Conservation (phyloP, 2,888 invertebrate species). For the Thera obeliscata region DNA sequence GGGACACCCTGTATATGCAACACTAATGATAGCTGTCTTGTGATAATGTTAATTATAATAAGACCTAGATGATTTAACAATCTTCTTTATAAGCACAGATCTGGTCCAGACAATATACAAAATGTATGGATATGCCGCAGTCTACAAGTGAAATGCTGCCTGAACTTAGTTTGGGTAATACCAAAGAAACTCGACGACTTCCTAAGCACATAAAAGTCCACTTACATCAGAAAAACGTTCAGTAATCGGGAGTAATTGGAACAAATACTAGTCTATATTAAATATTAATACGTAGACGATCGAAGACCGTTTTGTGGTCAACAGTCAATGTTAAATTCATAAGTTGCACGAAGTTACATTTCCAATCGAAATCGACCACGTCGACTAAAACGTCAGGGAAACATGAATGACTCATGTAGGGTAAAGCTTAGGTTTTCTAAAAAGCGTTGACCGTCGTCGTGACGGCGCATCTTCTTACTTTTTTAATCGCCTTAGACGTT, state of each 20-base stretch:
- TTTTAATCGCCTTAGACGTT: no score
- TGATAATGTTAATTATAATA: no score
- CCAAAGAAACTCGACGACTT: neutral
- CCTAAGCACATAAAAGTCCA: neutral
- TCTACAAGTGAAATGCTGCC: no score
- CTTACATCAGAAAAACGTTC: neutral
- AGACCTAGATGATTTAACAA: no score
- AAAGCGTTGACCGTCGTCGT: neutral
- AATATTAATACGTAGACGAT: conserved; percentile 18
- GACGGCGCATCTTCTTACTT: no score
- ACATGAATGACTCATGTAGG: conserved; percentile 19
- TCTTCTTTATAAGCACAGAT: no score
- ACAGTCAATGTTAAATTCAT: conserved; percentile 42
- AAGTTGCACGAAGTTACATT: conserved; percentile 38
- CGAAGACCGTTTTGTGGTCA: conserved; percentile 34
- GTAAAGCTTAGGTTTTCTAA: neutral
- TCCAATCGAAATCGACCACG: conserved; percentile 24
- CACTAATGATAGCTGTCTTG: no score
- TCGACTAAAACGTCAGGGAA: conserved; percentile 21
- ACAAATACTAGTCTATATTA: conserved; percentile 9
- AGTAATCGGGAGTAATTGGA: conserved; percentile 11
- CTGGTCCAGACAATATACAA: no score
- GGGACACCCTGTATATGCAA: no score
- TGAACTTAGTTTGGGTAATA: no score
- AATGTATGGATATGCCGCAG: no score